Evolutionary conservation across 1,140 invertebrate genomes (phyloP), one percentile per base, ranked within the genome.

Genomic region (Cotesia chilonis): DNA sequence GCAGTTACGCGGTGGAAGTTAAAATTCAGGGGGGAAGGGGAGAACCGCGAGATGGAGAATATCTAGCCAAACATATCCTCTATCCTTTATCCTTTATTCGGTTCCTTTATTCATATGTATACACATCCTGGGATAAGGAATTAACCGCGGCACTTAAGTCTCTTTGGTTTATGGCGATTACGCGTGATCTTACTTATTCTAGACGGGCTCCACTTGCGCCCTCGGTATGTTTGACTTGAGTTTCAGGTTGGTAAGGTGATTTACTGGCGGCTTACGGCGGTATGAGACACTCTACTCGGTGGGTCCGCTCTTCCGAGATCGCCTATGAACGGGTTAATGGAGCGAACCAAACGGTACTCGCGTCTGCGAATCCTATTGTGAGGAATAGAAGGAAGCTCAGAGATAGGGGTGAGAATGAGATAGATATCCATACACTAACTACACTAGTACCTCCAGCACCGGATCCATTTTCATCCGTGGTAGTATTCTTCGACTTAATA

Each of bases 301-400:
- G 70, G 77, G 68, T 78, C 79, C 77, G 73, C 80, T 66, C 14
- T 68, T 66, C 74, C 77, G 77, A 71, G 79, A 80, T 82, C 78
- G 81, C 77, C 83, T 82, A 85, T 84, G 83, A 85, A 84, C 81
- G 80, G 81, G 83, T 85, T 85, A 85, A 85, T 85, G 83, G 83
- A 81, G 79, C 83, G 81, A 75, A 71, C 73, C 75, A 77, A 74
- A 70, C 71, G 70, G 41, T 47, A 47, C 66, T 17, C 66, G 28
- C 59, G 70, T 63, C 54, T 67, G 68, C 52, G 68, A 70, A 20
- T 70, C 41, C 28, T 28, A 28, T 28, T 28, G 28, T 28, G 28
- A 28, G 28, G 2, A 28, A 28, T 28, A 28, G 28, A 28, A 28
- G 28, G 28, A 28, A 28, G 28, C 28, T 28, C 1, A 28, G 2